These are phyloP conservation scores for Coptodon bakossiorum DNA, from an alignment of 2,113 vertebrate genomes.

Conservation along the genomic window DNA sequence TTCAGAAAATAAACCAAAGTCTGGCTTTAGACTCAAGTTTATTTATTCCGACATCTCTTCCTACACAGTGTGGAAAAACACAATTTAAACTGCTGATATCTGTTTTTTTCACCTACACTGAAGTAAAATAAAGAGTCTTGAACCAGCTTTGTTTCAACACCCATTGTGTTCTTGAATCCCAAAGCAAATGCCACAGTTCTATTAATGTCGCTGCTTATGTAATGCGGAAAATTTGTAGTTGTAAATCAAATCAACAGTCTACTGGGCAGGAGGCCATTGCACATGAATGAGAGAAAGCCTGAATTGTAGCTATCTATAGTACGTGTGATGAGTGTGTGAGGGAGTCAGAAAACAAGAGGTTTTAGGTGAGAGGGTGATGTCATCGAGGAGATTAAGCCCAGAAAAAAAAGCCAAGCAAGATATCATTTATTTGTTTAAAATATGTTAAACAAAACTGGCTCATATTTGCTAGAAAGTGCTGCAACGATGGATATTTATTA, in stretches of 20 bases:
- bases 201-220: constrained; percentile 21
- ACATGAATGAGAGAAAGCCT: constrained; percentile 28
- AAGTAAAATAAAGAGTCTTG: not conserved
- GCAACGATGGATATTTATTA: not conserved
- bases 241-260: constrained; percentile 13
- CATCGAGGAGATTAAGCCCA: not conserved
- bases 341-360: not conserved
- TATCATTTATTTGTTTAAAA: not conserved
- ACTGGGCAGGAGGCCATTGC: not conserved
- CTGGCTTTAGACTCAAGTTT: not conserved
- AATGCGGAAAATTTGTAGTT: constrained; percentile 7
- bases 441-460: accelerated
- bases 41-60: not conserved
- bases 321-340: not conserved
- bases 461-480: not conserved
- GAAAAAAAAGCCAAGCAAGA: not conserved
- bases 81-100: not conserved
- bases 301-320: not conserved
- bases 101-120: accelerated
- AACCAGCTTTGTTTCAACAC: not conserved
- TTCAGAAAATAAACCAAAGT: constrained; percentile 7
- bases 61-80: not conserved
- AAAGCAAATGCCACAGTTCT: constrained; percentile 29
- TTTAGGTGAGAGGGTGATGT: not conserved
- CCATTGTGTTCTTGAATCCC: constrained; percentile 26